A percentile compares a stretch with the other conserved stretches of the same genome.
phyloP scores from a whole-genome alignment of 92 coral and sea anemone species.

The Epizoanthus illoricatus region DNA sequence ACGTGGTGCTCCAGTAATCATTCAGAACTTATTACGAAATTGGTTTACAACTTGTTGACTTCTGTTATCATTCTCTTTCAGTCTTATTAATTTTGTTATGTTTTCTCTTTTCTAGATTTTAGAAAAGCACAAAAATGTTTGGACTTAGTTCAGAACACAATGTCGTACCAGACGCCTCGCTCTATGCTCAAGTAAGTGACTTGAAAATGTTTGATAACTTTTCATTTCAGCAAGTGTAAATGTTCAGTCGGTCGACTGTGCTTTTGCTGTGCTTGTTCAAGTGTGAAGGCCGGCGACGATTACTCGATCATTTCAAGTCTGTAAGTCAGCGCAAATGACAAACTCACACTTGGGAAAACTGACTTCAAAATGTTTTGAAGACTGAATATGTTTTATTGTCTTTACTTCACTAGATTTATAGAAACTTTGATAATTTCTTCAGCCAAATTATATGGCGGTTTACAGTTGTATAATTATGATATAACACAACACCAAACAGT shows the following conservation, averaged over 20 bases:
- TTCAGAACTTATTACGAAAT: constrained; percentile 22
- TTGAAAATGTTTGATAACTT: not conserved
- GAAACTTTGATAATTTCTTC: too few relatives aligned
- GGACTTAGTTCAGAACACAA: constrained; percentile 78
- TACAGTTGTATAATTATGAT: constrained; percentile 4
- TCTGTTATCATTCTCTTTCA: constrained; percentile 24
- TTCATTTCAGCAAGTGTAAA: constrained; percentile 10
- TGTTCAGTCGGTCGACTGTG: constrained; percentile 15
- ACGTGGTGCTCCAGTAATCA: constrained; percentile 17
- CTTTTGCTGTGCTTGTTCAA: constrained; percentile 20
- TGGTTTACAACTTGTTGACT: constrained; percentile 16
- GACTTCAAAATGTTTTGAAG: too few relatives aligned
- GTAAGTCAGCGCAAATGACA: constrained; percentile 11
- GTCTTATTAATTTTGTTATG: constrained; percentile 25
- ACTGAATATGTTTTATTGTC: too few relatives aligned
- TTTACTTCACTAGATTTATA: too few relatives aligned
- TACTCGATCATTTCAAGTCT: constrained; percentile 32
- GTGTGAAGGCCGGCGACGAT: constrained; percentile 29
- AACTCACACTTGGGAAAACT: too few relatives aligned
- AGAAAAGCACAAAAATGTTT: constrained; percentile 62
- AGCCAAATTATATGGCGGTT: constrained; percentile 21
- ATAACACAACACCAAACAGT: constrained; percentile 23
- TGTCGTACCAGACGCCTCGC: constrained; percentile 96
- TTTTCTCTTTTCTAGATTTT: constrained; percentile 31
- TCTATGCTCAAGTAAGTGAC: constrained; percentile 88